Evolutionary conservation across 1,140 invertebrate species (phyloP), one percentile per base, ranked within the genome.

Genomic region (Eulimnadia texana): DNA sequence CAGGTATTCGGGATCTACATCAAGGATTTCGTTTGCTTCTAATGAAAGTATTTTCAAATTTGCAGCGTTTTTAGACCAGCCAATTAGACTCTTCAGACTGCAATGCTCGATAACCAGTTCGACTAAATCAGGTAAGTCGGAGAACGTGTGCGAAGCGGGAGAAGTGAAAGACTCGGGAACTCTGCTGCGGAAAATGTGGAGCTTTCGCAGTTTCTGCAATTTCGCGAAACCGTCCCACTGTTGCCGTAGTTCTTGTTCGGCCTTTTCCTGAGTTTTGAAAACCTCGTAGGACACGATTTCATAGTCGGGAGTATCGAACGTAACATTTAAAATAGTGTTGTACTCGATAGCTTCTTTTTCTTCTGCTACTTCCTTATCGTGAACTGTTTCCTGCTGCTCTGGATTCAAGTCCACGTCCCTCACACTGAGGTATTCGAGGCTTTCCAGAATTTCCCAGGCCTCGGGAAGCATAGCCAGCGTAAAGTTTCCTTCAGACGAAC

Each of bases 1-100:
- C 28, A 86, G 69, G 58, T 82, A 79, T 3, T 81, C 76, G 58
- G 82, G 81, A 64, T 82, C 76, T 16, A 85, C 70, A 58, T 79
- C 78, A 2, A 81, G 66, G 33, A 86, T 68, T 47, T 77, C 72
- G 70, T 86, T 86, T 50, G 77, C 71, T 0, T 82, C 78, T 54
- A 85, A 66, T 1, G 82, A 84, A 23, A 85, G 67, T 3, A 42
- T 42, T 42, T 42, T 42, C 33, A 42, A 42, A 42, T 42, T 42
- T 42, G 33, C 6, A 6, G 33, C 33, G 33, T 16, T 42, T 42
- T 16, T 42, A 16, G 33, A 42, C 33, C 33, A 42, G 6, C 33
- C 33, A 42, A 42, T 42, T 16, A 42, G 33, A 42, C 33, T 42
- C 33, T 42, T 42, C 33, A 42, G 16, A 42, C 16, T 42, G 33